Evolutionary conservation across 1,140 invertebrate species (phyloP).

Genomic region (Teleogryllus occipitalis): DNA sequence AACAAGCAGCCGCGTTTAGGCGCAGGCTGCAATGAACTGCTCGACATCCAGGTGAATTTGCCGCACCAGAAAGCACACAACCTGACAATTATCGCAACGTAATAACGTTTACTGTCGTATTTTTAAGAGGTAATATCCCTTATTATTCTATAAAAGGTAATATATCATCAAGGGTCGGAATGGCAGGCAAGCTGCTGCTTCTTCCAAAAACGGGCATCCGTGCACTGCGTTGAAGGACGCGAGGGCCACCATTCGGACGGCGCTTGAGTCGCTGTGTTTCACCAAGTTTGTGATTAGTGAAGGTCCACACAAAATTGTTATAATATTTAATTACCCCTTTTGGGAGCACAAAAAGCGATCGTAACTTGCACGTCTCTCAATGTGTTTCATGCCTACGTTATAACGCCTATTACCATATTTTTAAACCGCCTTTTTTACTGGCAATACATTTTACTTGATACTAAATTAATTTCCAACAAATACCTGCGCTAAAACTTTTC

Average conservation of each 20-base stretch:
- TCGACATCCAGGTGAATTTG: neutral
- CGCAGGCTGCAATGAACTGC: neutral
- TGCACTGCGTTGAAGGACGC: too few species aligned
- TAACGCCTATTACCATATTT: neutral
- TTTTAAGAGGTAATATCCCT: neutral
- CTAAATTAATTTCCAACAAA: neutral
- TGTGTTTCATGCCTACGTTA: neutral
- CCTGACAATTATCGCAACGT: neutral
- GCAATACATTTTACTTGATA: neutral
- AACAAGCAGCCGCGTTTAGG: neutral
- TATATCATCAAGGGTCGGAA: neutral
- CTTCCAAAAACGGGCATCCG: too few species aligned
- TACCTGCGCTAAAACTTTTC: neutral
- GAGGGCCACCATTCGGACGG: neutral
- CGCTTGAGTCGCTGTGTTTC: neutral
- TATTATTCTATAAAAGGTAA: neutral
- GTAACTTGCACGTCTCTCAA: neutral
- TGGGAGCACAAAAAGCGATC: neutral
- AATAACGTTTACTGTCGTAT: neutral
- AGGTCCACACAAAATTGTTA: neutral
- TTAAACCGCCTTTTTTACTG: neutral
- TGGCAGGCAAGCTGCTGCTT: too few species aligned
- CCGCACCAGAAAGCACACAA: neutral
- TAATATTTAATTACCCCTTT: neutral
- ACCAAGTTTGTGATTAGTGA: neutral